Conservation (phyloP, 2,113 vertebrate species). For the Tretioscincus oriximinensis region DNA sequence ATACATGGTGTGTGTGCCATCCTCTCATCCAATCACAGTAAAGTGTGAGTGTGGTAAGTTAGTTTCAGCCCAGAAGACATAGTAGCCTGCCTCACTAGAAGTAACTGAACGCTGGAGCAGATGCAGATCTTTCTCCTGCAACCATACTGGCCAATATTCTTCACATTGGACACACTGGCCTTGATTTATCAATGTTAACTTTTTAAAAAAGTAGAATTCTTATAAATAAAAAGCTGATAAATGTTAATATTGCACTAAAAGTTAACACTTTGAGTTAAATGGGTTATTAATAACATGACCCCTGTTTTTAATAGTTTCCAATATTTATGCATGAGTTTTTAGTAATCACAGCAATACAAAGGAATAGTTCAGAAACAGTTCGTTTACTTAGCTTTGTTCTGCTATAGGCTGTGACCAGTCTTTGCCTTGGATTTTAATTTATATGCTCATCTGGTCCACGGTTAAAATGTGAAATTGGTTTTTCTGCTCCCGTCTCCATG, state of each 20-base stretch:
- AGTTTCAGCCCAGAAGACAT: no score
- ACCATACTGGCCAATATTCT: not conserved
- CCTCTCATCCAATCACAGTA: no score
- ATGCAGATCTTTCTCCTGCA: no score
- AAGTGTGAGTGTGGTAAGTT: no score
- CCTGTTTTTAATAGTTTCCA: not conserved
- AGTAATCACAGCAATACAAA: not conserved
- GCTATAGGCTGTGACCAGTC: not conserved
- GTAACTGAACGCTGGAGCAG: no score
- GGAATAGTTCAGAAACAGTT: not conserved
- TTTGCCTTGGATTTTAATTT: conserved; percentile 8
- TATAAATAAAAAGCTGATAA: not conserved
- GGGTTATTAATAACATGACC: not conserved
- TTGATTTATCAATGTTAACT: not conserved
- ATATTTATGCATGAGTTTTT: not conserved
- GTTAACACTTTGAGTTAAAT: not conserved
- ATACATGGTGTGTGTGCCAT: no score
- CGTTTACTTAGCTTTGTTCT: not conserved
- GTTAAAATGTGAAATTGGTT: conserved; percentile 19
- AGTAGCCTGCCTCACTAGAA: no score
- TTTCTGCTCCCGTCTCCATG: conserved; percentile 3
- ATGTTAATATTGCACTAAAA: not conserved
- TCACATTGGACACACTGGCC: not conserved
- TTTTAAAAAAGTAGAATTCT: not conserved
- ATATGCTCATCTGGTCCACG: conserved; percentile 1